Evolutionary conservation across 2,797 vertebrate genomes (phyloP), one percentile per base, ranked within the genome.

Genomic region (Melanotaenia pygmaea): DNA sequence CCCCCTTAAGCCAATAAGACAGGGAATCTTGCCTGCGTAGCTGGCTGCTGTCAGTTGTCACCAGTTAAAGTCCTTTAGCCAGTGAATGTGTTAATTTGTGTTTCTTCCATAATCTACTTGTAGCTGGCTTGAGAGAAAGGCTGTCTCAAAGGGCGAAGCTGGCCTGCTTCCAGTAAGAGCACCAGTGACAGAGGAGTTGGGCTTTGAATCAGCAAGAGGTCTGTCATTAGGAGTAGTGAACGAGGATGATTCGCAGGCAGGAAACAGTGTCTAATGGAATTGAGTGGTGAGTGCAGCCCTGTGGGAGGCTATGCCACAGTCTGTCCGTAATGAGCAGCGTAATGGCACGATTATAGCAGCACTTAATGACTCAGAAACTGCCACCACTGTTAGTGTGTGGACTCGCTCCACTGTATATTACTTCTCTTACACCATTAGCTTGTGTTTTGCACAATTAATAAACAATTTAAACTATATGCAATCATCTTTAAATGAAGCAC

Each of bases 271-370:
- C 80, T 94, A 90, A 93, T 92, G 87, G 87, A 93, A 90, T 79
- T 88, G 87, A 92, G 85, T 83, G 86, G 89, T 86, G 90, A 86
- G 82, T 83, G 84, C 20, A 68, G 79, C 87, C 91, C 90, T 79
- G 82, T 88, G 90, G 93, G 93, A 93, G 91, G 93, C 91, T 88
- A 84, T 88, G 85, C 88, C 86, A 86, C 86, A 88, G 88, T 90
- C 86, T 92, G 89, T 92, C 87, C 79, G 79, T 93, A 94, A 94
- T 94, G 92, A 94, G 92, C 82, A 80, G 85, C 84, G 74, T 94
- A 94, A 94, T 94, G 87, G 90, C 75, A 82, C 74, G 86, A 93
- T 94, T 94, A 93, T 88, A 86, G 89, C 86, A 63, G 72, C 85
- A 80, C 89, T 89, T 92, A 94, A 94, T 94, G 91, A 91, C 87